Evolutionary conservation across 2,888 invertebrate genomes (phyloP).

Genomic region (Heteromyza rotundicornis): DNA sequence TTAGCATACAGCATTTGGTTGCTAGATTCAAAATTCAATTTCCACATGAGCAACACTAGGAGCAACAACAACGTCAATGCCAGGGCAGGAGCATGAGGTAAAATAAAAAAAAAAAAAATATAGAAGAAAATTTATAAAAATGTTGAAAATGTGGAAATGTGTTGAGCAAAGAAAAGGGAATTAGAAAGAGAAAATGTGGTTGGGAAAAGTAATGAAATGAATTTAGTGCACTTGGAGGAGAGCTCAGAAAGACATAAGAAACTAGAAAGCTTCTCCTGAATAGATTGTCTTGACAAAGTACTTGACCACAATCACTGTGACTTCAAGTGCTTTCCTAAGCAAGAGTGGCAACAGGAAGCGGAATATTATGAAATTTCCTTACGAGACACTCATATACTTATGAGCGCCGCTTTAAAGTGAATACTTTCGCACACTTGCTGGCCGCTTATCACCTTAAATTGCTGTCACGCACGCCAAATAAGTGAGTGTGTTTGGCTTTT

Average conservation of each 20-base stretch:
- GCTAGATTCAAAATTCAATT: conserved; percentile 43
- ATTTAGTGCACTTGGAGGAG: too few relatives aligned
- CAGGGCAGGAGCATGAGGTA: neutral
- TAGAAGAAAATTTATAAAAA: too few relatives aligned
- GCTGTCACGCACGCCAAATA: neutral
- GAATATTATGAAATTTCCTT: too few relatives aligned
- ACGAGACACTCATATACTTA: too few relatives aligned
- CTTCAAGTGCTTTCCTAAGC: too few relatives aligned
- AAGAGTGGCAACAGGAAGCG: too few relatives aligned
- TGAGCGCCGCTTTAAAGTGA: too few relatives aligned
- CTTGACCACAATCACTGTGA: too few relatives aligned
- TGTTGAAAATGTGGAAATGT: conserved; percentile 1
- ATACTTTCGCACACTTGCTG: neutral
- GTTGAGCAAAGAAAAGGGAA: neutral
- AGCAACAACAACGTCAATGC: neutral
- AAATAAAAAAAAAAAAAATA: too few relatives aligned
- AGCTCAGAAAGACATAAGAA: too few relatives aligned
- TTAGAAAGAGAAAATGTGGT: neutral
- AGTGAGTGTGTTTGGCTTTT: neutral
- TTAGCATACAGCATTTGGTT: conserved; percentile 33
- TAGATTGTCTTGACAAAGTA: too few relatives aligned
- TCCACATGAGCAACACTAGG: conserved; percentile 37
- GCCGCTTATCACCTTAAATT: neutral
- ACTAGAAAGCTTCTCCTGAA: too few relatives aligned
- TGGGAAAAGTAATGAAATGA: neutral